Evolutionary conservation across 2,113 vertebrate genomes (phyloP).

Genomic region (Nibea albiflora): DNA sequence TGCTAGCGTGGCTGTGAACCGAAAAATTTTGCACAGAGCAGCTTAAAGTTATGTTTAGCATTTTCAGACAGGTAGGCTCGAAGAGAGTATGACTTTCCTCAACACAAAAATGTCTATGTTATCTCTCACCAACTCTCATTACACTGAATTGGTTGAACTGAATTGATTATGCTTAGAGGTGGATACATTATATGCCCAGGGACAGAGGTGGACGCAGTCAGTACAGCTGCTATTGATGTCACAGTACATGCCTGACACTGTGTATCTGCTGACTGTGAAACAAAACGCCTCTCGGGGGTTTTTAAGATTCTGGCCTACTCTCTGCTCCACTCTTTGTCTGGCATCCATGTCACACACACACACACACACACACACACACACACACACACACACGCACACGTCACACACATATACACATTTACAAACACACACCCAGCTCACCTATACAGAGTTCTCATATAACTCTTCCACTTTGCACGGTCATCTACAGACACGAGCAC

Average conservation of each 20-base stretch:
- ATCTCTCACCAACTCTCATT: not conserved
- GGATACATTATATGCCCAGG: not conserved
- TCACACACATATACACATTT: slow-evolving; percentile 11
- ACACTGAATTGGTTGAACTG: not conserved
- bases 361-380: slow-evolving; percentile 28
- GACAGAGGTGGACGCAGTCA: slow-evolving; percentile 13
- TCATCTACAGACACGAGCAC: slow-evolving; percentile 43
- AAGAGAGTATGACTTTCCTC: not conserved
- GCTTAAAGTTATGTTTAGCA: slow-evolving; percentile 6
- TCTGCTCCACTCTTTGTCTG: slow-evolving; percentile 51
- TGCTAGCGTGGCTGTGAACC: too few relatives aligned
- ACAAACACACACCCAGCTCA: slow-evolving; percentile 25
- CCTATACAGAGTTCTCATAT: slow-evolving; percentile 41
- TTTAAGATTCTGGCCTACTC: slow-evolving; percentile 68
- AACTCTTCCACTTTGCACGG: slow-evolving; percentile 32
- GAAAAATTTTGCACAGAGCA: not conserved
- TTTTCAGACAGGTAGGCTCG: not conserved
- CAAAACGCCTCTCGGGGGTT: slow-evolving; percentile 59
- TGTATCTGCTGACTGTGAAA: slow-evolving; percentile 65
- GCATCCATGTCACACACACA: slow-evolving; percentile 48
- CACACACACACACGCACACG: slow-evolving; percentile 23
- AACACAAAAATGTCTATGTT: not conserved
- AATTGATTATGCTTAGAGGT: slow-evolving; percentile 32
- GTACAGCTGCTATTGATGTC: slow-evolving; percentile 40
- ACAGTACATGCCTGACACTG: slow-evolving; percentile 51